These are phyloP conservation scores for Neodiprion virginianus DNA, from an alignment of 1,140 invertebrate species.

Conservation along the genomic window DNA sequence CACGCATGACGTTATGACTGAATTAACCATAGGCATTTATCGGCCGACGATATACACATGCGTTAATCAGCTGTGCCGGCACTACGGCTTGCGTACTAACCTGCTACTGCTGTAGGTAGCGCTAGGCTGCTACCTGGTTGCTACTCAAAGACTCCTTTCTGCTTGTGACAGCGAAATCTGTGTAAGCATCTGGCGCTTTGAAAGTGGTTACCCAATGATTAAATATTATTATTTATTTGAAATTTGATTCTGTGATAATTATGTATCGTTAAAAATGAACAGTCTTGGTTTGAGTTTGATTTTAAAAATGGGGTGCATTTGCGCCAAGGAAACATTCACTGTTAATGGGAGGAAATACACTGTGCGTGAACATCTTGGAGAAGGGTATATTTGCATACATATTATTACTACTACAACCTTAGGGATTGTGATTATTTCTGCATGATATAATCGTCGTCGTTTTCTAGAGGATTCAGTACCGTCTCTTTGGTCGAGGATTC, in stretches of 20 bases:
- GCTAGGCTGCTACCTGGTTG: too few relatives aligned
- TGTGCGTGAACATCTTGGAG: conserved; percentile 75
- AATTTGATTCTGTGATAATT: not conserved
- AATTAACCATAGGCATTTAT: too few relatives aligned
- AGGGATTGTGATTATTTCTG: conserved; percentile 21
- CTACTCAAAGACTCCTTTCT: too few relatives aligned
- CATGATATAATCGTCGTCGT: conserved; percentile 33
- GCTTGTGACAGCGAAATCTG: too few relatives aligned
- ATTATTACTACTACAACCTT: conserved; percentile 16
- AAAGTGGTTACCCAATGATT: too few relatives aligned
- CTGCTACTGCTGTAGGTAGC: too few relatives aligned
- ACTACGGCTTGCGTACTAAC: too few relatives aligned
- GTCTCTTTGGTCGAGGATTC: conserved; percentile 81
- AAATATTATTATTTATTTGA: too few relatives aligned
- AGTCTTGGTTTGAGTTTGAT: conserved; percentile 73
- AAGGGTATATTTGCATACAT: conserved; percentile 68
- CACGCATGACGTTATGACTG: too few relatives aligned
- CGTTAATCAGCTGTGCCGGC: too few relatives aligned
- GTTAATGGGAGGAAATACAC: conserved; percentile 76
- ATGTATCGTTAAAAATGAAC: conserved; percentile 65
- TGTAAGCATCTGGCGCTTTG: too few relatives aligned
- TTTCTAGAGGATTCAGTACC: conserved; percentile 82
- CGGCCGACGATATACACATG: too few relatives aligned
- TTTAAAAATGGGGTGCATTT: conserved; percentile 81
- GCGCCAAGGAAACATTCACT: conserved; percentile 74